A percentile compares a stretch with the other conserved stretches of the same genome.
Evolutionary conservation across 2,113 vertebrate species (phyloP).

Genomic region (Daphoenositta chrysoptera): DNA sequence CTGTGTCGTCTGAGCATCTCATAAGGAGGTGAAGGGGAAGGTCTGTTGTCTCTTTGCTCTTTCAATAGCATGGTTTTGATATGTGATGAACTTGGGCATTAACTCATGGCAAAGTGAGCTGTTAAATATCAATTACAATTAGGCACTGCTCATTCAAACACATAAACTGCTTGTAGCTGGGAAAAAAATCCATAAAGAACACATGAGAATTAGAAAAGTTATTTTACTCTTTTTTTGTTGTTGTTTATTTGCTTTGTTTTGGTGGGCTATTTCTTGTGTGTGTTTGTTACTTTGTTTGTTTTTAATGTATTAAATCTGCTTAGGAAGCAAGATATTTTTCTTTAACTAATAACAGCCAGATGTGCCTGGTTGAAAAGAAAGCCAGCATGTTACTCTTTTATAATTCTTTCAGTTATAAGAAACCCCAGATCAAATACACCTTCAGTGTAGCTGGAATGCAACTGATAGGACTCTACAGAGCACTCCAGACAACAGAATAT

Average conservation of each 20-base stretch:
- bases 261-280: neutral
- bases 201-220: neutral
- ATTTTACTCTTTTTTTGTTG: neutral
- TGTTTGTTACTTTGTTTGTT: neutral
- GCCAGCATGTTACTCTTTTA: neutral
- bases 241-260: neutral
- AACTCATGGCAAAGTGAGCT: neutral
- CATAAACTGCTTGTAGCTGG: neutral
- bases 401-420: neutral
- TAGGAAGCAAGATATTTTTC: neutral
- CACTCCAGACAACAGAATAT: neutral
- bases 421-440: neutral
- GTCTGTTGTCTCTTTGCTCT: neutral
- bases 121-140: neutral
- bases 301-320: neutral
- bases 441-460: neutral
- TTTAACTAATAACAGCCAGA: neutral
- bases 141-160: neutral
- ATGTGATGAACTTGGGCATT: rapidly evolving
- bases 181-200: neutral
- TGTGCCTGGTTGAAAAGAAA: neutral
- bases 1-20: neutral
- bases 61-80: neutral
- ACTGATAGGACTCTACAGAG: neutral
- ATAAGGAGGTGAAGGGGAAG: neutral